Evolutionary conservation across 2,113 vertebrate species (phyloP), one percentile per base, ranked within the genome.

Genomic region (Suncus etruscus): DNA sequence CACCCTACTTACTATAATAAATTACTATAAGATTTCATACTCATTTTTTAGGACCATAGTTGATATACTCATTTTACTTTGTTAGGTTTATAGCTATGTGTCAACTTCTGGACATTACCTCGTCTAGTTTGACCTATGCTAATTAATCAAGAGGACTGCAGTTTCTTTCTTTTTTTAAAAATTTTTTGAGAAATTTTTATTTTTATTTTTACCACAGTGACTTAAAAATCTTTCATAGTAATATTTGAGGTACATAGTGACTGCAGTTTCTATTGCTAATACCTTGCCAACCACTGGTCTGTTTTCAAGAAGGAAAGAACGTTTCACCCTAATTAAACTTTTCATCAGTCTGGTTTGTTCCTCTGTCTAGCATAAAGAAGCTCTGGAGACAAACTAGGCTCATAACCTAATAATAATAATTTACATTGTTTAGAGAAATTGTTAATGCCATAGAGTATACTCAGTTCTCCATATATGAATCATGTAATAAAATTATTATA

Each of bases 61-160:
- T 73, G 78, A 65, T 51, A 48, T 72, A 29, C n/a, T 20, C 50
- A 18, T 68, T 74, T 90, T 85, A 50, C 74, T 58, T 70, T 69
- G 29, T 25, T 45, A 47, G 31, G 24, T 83, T 81, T 68, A 29
- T n/a, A 4, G 18, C 15, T 6, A 76, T 63, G 81, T 86, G 31
- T 92, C 22, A 27, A 11, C 48, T 76, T 63, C 68, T 8, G 9
- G 61, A 22, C 91, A 87, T 70, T 16, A 47, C 22, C 66, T 91
- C 29, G 58, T 31, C 24, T 32, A 22, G 25, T 3, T 73, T 69
- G 87, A 80, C n/a, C 32, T 68, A 8, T 86, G 80, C 12, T 74
- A 47, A 91, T 75, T 81, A 86, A 72, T 61, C 25, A 47, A 47
- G 22, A 89, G 48, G 24, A 63, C 39, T 39, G 39, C 39, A 39